Percentiles rank a stretch among this genome's conserved stretches.
Evolutionary conservation across 2,888 invertebrate species (phyloP).

Genomic region (Alloscopus bannaensis): DNA sequence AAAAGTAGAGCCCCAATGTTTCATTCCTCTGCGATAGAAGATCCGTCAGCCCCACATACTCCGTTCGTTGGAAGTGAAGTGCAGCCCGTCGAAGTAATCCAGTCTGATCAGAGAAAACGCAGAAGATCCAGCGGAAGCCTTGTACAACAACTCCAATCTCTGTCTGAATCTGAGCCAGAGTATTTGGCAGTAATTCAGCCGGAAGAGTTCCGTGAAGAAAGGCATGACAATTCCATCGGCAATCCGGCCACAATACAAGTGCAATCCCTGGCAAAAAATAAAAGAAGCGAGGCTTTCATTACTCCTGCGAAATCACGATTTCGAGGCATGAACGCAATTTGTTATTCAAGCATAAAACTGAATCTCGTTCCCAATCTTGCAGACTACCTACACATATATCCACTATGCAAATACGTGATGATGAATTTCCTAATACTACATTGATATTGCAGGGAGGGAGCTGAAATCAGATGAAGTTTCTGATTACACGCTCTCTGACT

Average conservation of each 20-base stretch:
- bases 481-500: constrained; percentile 54
- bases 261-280: constrained; percentile 15
- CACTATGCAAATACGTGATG: no score
- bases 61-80: constrained; percentile 9
- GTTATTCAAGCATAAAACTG: constrained; percentile 49
- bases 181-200: constrained; percentile 51
- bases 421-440: no score
- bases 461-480: constrained; percentile 48
- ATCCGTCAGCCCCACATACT: constrained; percentile 16
- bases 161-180: constrained; percentile 47
- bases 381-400: no score
- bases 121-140: neutral
- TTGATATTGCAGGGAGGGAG: no score
- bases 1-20: constrained; percentile 11
- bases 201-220: constrained; percentile 37
- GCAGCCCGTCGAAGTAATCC: constrained; percentile 32
- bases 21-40: constrained; percentile 24
- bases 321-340: constrained; percentile 38
- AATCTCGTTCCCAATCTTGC: constrained; percentile 3
- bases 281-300: constrained; percentile 15
- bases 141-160: constrained; percentile 20
- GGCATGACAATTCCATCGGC: constrained; percentile 37
- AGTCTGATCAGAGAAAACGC: no score
- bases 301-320: constrained; percentile 4
- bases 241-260: no score